Evolutionary conservation across 37 sponge, comb jelly and placozoan species (phyloP).

Genomic region (Hexactinellida sp.): DNA sequence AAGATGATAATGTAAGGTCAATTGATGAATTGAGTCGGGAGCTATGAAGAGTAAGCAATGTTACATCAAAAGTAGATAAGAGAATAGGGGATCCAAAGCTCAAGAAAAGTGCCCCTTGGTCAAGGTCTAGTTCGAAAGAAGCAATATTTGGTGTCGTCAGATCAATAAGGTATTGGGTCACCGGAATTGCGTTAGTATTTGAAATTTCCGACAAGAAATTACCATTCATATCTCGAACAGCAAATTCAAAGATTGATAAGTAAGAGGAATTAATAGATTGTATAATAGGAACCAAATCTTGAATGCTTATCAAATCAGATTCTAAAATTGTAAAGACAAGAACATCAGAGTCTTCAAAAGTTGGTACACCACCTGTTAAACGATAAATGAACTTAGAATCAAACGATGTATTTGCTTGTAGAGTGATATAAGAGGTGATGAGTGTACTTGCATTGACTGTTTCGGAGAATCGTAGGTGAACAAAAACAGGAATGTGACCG

Average conservation of each 20-base stretch:
- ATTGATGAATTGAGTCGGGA: not conserved
- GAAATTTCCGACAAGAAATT: slow-evolving; percentile 38
- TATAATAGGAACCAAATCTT: slow-evolving; percentile 36
- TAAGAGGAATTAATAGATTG: slow-evolving; percentile 34
- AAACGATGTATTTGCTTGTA: slow-evolving; percentile 31
- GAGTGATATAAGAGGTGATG: slow-evolving; percentile 22
- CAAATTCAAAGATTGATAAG: slow-evolving; percentile 38
- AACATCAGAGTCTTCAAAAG: slow-evolving; percentile 20
- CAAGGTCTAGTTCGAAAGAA: slow-evolving; percentile 55
- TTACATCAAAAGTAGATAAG: slow-evolving; percentile 29
- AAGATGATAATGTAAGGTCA: not conserved
- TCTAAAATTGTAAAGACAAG: slow-evolving; percentile 39
- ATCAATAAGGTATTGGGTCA: slow-evolving; percentile 37
- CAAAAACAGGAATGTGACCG: slow-evolving; percentile 20
- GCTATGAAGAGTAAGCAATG: slow-evolving; percentile 37
- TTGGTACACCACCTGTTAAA: slow-evolving; percentile 36
- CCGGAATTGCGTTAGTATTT: slow-evolving; percentile 27
- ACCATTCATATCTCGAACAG: slow-evolving; percentile 56
- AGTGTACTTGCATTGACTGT: slow-evolving; percentile 41
- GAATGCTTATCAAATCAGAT: slow-evolving; percentile 42
- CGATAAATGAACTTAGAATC: not conserved
- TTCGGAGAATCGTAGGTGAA: slow-evolving; percentile 65
- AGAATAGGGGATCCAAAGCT: slow-evolving; percentile 51
- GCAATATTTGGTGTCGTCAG: slow-evolving; percentile 39
- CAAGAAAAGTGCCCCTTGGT: slow-evolving; percentile 39